A percentile compares a stretch with the other conserved stretches of the same genome.
Conservation (phyloP, 2,797 vertebrate species). For the Tamandua tetradactyla region DNA sequence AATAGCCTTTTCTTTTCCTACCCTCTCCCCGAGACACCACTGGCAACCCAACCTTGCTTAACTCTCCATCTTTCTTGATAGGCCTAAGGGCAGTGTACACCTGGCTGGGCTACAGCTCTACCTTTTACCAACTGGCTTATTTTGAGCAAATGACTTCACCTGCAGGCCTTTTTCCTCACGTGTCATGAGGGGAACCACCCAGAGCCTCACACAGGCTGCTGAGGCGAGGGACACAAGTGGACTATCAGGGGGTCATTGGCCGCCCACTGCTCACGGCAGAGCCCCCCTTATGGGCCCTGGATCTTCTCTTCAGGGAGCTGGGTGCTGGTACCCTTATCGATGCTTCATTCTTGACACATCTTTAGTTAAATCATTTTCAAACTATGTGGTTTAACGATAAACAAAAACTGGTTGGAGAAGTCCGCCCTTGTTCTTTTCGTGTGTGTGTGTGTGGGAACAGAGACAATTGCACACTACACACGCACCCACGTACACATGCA, state of each 20-base stretch:
- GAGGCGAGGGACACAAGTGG: too few relatives aligned
- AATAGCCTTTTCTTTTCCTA: neutral
- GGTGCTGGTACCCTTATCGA: neutral
- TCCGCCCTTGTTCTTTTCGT: neutral
- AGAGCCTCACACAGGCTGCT: neutral
- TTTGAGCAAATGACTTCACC: too few relatives aligned
- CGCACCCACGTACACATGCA: too few relatives aligned
- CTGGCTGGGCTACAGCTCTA: too few relatives aligned
- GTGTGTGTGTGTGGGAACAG: neutral
- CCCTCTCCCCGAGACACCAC: fast-evolving
- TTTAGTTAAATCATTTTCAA: neutral
- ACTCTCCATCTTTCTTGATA: neutral
- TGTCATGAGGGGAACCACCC: too few relatives aligned
- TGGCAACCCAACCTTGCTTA: too few relatives aligned
- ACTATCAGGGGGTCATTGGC: neutral
- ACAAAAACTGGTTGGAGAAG: neutral
- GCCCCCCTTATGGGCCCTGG: neutral
- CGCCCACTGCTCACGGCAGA: neutral
- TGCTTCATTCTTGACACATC: neutral
- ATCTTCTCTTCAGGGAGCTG: neutral
- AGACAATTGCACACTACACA: neutral
- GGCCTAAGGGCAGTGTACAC: too few relatives aligned
- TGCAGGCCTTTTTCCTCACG: too few relatives aligned
- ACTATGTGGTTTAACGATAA: neutral
- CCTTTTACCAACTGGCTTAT: neutral